Evolutionary conservation across 2,888 invertebrate species (phyloP), one percentile per base, ranked within the genome.

Genomic region (Tetragonula carbonaria): DNA sequence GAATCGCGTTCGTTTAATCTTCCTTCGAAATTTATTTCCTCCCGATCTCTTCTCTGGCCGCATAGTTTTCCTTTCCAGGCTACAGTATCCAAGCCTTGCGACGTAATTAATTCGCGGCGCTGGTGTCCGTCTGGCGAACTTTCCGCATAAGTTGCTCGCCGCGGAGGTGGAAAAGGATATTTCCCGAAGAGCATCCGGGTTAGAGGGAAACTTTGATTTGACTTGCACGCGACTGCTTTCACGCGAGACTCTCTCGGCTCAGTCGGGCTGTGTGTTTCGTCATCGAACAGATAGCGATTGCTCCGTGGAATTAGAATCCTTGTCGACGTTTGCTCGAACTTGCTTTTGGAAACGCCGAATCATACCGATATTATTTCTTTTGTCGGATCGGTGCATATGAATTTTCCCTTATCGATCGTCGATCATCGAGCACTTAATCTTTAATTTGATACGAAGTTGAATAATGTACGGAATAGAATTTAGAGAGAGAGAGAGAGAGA

Each of bases 21-120:
- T 28, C 18, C n/a, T 51, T 4, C n/a, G 14, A 63, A 83, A 76
- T 76, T 78, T 86, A 80, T 89, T 81, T 28, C 33, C 23, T 50
- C 65, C 33, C 21, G 23, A 50, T 33, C 28, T 33, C 28, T 23
- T 33, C 21, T 6, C 5, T 2, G 11, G 45, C 11, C 53, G 6
- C 68, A 28, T 21, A 74, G 73, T 68, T 82, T 82, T 71, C 66
- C 45, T 62, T 84, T 45, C n/a, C 59, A 38, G 38, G 38, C 5
- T 38, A 6, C 38, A 45, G 51, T 23, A 53, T 59, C 33, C 65
- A 50, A 76, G 74, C 53, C 62, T 65, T 59, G 71, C 57, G 62
- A 38, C 70, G 84, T 89, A 89, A 88, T 88, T 87, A 88, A 88
- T 86, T 88, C 80, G 89, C 82, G 65, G 80, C 80, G 53, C 67